phyloP scores from a whole-genome alignment of 2,113 vertebrate species.

The Tachysurus vachellii region DNA sequence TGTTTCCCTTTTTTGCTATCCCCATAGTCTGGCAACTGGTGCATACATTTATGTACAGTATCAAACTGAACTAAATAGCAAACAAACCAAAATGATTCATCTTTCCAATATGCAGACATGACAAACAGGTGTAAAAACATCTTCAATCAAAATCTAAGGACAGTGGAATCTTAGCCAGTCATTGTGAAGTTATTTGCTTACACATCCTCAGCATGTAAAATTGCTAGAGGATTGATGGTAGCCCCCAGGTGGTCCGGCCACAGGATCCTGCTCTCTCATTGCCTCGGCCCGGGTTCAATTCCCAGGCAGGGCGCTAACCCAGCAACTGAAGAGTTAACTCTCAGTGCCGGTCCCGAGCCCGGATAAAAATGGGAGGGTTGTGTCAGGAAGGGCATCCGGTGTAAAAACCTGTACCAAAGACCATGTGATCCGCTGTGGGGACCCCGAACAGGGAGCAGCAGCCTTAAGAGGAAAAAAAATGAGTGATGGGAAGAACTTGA shows the following conservation, averaged over 20 bases:
- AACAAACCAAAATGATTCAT: not conserved
- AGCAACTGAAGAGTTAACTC: no score
- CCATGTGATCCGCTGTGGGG: no score
- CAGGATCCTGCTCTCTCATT: no score
- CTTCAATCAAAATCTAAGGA: not conserved
- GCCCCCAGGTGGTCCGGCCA: no score
- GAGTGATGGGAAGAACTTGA: conserved; percentile 8
- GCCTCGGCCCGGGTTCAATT: no score
- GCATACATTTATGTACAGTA: not conserved
- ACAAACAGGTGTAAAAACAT: not conserved
- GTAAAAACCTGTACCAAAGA: no score
- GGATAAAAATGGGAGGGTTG: no score
- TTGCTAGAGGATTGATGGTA: not conserved
- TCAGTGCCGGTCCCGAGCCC: no score
- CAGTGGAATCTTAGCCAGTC: not conserved
- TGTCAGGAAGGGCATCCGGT: no score
- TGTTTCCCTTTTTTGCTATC: not conserved
- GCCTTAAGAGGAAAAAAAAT: no score
- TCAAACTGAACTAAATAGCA: not conserved
- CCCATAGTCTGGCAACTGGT: not conserved
- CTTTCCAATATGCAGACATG: not conserved
- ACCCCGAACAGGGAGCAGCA: no score
- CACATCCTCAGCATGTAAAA: not conserved
- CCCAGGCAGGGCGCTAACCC: no score
- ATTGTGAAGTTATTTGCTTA: not conserved